A percentile compares a stretch with the other conserved stretches of the same genome.
phyloP scores from a whole-genome alignment of 92 coral and sea anemone genomes.

The Palythoa caribaeorum region DNA sequence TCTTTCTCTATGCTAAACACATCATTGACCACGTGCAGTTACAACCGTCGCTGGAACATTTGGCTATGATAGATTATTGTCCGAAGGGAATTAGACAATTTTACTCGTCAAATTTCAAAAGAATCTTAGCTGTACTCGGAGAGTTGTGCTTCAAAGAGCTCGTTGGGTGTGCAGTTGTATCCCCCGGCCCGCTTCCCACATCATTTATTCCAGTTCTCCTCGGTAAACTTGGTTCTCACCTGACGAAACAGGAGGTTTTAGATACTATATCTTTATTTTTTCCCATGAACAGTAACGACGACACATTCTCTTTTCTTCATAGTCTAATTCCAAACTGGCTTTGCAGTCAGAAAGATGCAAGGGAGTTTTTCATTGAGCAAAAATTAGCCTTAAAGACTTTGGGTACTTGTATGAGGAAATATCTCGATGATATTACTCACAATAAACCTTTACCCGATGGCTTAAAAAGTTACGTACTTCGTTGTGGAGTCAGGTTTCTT shows the following conservation, averaged over 20 bases:
- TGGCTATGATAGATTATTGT: not conserved
- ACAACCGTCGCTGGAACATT: not conserved
- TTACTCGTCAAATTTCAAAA: slow-evolving; percentile 28
- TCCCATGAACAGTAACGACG: slow-evolving; percentile 8
- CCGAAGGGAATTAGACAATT: slow-evolving; percentile 5
- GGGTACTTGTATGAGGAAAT: slow-evolving; percentile 3
- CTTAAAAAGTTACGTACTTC: not conserved
- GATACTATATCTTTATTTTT: slow-evolving; percentile 22
- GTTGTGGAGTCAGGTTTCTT: slow-evolving; percentile 17
- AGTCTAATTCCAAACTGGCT: slow-evolving; percentile 50
- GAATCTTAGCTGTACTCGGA: slow-evolving; percentile 14
- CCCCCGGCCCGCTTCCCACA: slow-evolving; percentile 50
- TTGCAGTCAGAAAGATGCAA: slow-evolving; percentile 16
- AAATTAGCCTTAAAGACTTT: slow-evolving; percentile 10
- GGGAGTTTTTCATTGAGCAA: slow-evolving; percentile 20
- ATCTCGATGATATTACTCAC: not conserved
- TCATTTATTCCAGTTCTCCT: slow-evolving; percentile 27
- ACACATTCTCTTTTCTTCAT: slow-evolving; percentile 46
- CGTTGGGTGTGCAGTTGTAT: slow-evolving; percentile 45
- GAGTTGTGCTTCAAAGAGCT: slow-evolving; percentile 29
- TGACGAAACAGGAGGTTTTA: not conserved
- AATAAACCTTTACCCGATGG: not conserved
- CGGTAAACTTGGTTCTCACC: not conserved
- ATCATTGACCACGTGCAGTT: not conserved
- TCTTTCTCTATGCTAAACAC: slow-evolving; percentile 24